These are phyloP conservation scores for Spizaetus ornatus DNA, from an alignment of 2,113 vertebrate genomes.

Conservation along the genomic window DNA sequence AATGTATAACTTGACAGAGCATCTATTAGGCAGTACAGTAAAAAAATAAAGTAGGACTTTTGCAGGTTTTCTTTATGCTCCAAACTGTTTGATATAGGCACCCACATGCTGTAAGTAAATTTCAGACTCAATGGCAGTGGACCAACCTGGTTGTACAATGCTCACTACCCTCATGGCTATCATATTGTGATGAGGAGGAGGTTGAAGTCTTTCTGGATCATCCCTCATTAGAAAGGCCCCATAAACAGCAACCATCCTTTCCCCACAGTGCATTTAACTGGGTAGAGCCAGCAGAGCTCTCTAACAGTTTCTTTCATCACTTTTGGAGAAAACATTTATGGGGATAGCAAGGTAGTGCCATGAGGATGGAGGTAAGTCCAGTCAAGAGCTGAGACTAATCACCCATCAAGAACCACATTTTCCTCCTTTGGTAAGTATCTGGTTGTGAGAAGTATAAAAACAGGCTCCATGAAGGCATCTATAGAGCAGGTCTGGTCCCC, in stretches of 20 bases:
- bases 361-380: neutral
- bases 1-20: slow-evolving; percentile 54
- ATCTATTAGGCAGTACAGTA: slow-evolving; percentile 61
- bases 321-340: neutral
- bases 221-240: neutral
- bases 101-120: neutral
- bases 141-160: neutral
- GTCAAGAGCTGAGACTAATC: neutral
- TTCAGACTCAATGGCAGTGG: neutral
- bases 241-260: neutral
- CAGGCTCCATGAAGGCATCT: neutral
- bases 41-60: slow-evolving; percentile 36
- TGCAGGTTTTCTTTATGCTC: slow-evolving; percentile 32
- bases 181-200: neutral
- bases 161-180: neutral
- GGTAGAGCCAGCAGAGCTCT: neutral
- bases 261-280: neutral
- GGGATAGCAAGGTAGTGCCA: neutral
- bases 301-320: neutral
- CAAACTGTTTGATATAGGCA: neutral
- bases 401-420: neutral
- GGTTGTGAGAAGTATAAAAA: neutral
- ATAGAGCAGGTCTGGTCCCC: neutral
- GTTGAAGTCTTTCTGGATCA: neutral
- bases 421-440: neutral